Base-by-base conservation (phyloP, 2,797 vertebrate species). In the Micrastur ruficollis region DNA sequence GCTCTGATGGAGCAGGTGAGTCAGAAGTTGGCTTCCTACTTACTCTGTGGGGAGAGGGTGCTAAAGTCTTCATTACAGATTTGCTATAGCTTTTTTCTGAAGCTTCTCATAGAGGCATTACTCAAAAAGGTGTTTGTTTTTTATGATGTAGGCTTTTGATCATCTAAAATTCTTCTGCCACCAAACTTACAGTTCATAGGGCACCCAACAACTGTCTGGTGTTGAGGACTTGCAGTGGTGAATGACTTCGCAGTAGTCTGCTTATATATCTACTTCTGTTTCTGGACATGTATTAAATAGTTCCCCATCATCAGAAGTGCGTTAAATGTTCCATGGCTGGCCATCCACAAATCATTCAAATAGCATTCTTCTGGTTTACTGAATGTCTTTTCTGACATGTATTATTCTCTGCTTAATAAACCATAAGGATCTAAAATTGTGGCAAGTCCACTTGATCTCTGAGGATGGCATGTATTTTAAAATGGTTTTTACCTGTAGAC, bases 401-500 rank as follows among this genome's bases (percentile, higher is more conserved):
- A 58, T 93, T 93, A 81, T 92, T 92, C 50, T 86, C 47, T 91
- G 66, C 81, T 90, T 90, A 89, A 62, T 86, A 94, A 93, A 76
- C 47, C 17, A 17, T 5, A 1, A 70, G 66, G 50, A 63, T 81
- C 79, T 83, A 91, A 80, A 88, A 49, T 4, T 21, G 44, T 61
- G 66, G 32, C 31, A 66, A 44, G 42, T 73, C 36, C 40, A 59
- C 62, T 86, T 86, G 34, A 79, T 91, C 58, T 94, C 86, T 63
- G 70, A 71, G 70, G 66, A 82, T 79, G 49, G n/a, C 34, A 52
- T 32, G 44, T 38, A n/a, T 81, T 95, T 95, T 86, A 36, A 84
- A 86, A 90, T 80, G 2, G 81, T 80, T 88, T 93, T 94, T 89
- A 76, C 66, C 80, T 71, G 55, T 61, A 76, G 70, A 42, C 62